Evolutionary conservation across 2,797 vertebrate genomes (phyloP).

Genomic region (Amblyopsis hoosieri): DNA sequence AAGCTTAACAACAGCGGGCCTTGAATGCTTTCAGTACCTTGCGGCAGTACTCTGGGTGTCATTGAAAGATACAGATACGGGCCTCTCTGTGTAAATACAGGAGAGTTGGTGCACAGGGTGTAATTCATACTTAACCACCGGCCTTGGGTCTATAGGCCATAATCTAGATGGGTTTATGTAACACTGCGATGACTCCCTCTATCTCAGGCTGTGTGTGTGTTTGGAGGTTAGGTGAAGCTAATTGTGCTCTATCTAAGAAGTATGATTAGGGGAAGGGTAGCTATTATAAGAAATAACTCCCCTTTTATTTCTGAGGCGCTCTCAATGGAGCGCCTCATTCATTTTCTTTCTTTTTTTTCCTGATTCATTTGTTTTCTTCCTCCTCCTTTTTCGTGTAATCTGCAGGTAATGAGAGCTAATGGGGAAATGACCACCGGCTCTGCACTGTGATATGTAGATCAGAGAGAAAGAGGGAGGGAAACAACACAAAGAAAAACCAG

Average conservation of each 20-base stretch:
- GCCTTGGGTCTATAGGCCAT: neutral
- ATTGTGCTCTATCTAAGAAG: slow-evolving; percentile 6
- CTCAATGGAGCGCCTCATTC: slow-evolving; percentile 16
- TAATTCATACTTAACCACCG: neutral
- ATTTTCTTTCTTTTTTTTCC: slow-evolving; percentile 11
- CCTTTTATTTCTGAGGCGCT: slow-evolving; percentile 33
- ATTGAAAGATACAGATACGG: neutral
- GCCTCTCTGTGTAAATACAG: neutral
- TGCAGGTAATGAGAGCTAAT: neutral
- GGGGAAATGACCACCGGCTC: neutral
- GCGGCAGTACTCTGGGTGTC: neutral
- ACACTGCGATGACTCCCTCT: neutral
- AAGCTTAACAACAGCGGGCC: neutral
- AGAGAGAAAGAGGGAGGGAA: slow-evolving; percentile 4
- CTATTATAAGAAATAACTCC: slow-evolving; percentile 31
- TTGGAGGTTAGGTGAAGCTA: slow-evolving; percentile 25
- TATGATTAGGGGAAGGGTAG: neutral
- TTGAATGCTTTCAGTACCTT: neutral
- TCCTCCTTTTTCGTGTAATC: neutral
- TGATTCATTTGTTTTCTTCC: neutral
- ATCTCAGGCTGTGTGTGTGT: slow-evolving; percentile 3
- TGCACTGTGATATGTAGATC: slow-evolving; percentile 1
- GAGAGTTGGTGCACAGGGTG: neutral
- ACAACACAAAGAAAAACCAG: neutral
- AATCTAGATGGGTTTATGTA: neutral